Base-by-base conservation (phyloP, 30 jellyfish, hydroid and myxozoan species). In the Cassiopea andromeda region DNA sequence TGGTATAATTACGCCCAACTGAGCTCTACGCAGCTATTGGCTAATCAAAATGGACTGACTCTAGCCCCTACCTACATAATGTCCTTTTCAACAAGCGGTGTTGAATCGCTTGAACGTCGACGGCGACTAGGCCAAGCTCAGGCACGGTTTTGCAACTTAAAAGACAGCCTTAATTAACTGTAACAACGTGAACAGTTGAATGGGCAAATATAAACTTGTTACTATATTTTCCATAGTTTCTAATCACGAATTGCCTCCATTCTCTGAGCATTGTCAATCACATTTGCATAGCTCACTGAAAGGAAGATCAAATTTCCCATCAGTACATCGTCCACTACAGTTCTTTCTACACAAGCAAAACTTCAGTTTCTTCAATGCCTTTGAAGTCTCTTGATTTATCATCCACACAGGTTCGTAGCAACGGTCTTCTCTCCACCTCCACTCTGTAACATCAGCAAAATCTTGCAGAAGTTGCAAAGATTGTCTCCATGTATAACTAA, bases 171-270 rank as follows among this genome's bases (percentile, higher is more conserved):
- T 74, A 46, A 74, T n/a, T 74, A 17, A 69, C 83, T 27, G 16
- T 46, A 27, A 74, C 83, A 74, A 74, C 83, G 48, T 46, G 83
- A 7, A 74, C 13, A 16, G 59, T 74, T 7, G 83, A 74, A 1
- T 17, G 14, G 43, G 83, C 48, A 46, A 74, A 18, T 74, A 27
- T 27, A 27, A 27, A 27, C 38, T 27, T 27, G 38, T 27, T 27
- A 27, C 38, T 27, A 27, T 27, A 27, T 27, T 27, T 27, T 27
- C 38, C 38, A 27, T 27, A 27, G 38, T 27, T 27, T 27, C 38
- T 27, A 27, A 27, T 27, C 38, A 27, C 0, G 38, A 27, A 27
- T 27, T 27, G 38, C 38, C 38, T 27, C 38, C 38, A 27, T 27
- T 27, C 38, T 27, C 38, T 0, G 38, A 27, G 38, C 38, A 27